phyloP scores from a whole-genome alignment of 1,140 invertebrate genomes.

The Platyscapa corneri region DNA sequence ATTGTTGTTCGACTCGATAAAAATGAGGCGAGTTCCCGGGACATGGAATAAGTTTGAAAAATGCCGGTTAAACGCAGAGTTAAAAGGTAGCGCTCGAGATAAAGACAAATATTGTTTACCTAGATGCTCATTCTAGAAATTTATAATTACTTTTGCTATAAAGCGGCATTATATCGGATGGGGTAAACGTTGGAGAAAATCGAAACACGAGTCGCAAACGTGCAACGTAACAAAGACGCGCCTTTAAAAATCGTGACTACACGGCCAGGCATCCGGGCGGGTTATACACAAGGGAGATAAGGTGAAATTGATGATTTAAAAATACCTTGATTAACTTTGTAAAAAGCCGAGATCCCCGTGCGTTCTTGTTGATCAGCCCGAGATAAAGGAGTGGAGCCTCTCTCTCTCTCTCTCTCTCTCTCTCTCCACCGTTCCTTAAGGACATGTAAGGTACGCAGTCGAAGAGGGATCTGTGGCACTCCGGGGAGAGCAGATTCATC shows the following conservation, averaged over 20 bases:
- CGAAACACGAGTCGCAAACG: constrained; percentile 13
- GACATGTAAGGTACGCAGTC: too few relatives aligned
- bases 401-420: background rate
- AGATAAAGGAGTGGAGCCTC: constrained; percentile 25
- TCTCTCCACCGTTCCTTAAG: too few relatives aligned
- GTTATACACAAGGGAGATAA: constrained; percentile 30
- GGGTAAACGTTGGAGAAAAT: constrained; percentile 7
- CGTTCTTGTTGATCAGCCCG: constrained; percentile 24
- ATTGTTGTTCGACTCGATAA: background rate
- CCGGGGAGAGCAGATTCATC: constrained; percentile 40
- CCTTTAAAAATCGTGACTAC: constrained; percentile 45
- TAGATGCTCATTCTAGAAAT: background rate
- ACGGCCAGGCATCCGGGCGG: constrained; percentile 6
- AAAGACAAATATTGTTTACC: background rate
- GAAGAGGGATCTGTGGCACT: background rate
- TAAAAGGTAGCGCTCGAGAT: background rate
- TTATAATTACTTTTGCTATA: constrained; percentile 21
- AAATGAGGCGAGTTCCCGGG: background rate
- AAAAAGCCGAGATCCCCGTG: constrained; percentile 19
- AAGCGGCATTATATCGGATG: background rate
- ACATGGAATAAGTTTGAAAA: background rate
- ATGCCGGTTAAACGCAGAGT: background rate
- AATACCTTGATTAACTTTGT: constrained; percentile 46
- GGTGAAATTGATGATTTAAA: constrained; percentile 49
- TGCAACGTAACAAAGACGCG: constrained; percentile 18